A percentile compares a stretch with the other conserved stretches of the same genome.
These are phyloP conservation scores for Tolmerus cingulatus DNA, from an alignment of 2,888 invertebrate species.

Conservation along the genomic window DNA sequence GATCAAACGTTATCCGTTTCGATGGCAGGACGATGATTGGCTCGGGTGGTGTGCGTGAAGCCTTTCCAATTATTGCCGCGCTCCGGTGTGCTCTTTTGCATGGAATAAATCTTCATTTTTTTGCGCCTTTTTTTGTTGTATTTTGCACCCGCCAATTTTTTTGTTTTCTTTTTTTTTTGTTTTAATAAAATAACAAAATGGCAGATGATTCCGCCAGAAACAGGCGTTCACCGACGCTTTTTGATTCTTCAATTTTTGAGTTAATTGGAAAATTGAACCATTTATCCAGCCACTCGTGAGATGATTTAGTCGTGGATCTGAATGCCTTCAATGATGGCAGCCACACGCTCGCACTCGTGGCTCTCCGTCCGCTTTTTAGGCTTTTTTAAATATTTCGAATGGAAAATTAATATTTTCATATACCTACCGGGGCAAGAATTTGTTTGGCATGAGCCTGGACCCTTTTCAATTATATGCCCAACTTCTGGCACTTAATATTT, in stretches of 20 bases:
- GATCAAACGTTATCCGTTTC: constrained; percentile 32
- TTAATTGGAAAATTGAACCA: constrained; percentile 42
- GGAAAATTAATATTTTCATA: not conserved
- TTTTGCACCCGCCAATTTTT: not conserved
- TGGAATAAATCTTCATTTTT: constrained; percentile 27
- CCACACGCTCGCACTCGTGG: not conserved
- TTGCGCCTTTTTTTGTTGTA: not conserved
- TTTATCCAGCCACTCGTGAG: constrained; percentile 12
- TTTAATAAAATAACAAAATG: constrained; percentile 40
- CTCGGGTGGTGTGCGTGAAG: constrained; percentile 34
- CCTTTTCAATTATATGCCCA: not conserved
- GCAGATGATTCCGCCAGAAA: constrained; percentile 25
- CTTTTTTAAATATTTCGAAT: constrained; percentile 16
- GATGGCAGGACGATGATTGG: constrained; percentile 33
- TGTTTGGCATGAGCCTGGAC: not conserved
- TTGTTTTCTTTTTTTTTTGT: not conserved
- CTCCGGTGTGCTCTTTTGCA: not conserved
- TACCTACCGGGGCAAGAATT: not conserved
- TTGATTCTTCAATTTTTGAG: constrained; percentile 41
- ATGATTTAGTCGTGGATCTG: constrained; percentile 3
- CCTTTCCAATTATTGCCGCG: constrained; percentile 32
- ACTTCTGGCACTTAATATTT: not conserved
- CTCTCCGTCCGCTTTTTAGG: not conserved
- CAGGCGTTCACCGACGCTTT: constrained; percentile 8
- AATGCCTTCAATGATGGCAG: not conserved